These are phyloP conservation scores for Lithosia quadra DNA, from an alignment of 2,888 invertebrate genomes.

Conservation along the genomic window DNA sequence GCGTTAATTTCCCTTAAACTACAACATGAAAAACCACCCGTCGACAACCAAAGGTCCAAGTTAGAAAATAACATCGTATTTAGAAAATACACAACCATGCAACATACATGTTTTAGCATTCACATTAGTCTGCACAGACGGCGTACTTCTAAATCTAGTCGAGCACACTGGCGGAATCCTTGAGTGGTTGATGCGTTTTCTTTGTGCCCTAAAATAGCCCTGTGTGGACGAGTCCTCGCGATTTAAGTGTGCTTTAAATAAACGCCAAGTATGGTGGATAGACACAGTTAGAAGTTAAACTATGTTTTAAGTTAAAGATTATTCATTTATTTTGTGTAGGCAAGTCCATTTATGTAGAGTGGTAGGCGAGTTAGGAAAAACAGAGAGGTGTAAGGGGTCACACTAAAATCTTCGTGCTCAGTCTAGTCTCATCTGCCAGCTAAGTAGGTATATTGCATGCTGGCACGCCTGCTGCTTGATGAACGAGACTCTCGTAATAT, in stretches of 20 bases:
- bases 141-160: conserved; percentile 44
- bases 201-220: conserved; percentile 51
- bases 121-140: conserved; percentile 4
- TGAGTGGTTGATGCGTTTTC: conserved; percentile 48
- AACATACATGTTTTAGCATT: conserved; percentile 39
- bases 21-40: too few relatives aligned
- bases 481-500: too few relatives aligned
- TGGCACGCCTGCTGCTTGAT: too few relatives aligned
- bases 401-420: too few relatives aligned
- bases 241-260: conserved; percentile 40
- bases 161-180: conserved; percentile 41
- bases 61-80: neutral
- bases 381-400: too few relatives aligned
- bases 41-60: too few relatives aligned
- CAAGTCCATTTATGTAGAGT: too few relatives aligned
- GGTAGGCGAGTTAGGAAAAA: too few relatives aligned
- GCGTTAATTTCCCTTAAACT: too few relatives aligned
- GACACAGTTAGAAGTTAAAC: neutral
- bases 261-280: conserved; percentile 19
- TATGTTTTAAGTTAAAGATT: neutral
- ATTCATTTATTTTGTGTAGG: neutral
- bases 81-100: conserved; percentile 20
- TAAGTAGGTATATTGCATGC: too few relatives aligned
- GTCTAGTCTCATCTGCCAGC: too few relatives aligned
- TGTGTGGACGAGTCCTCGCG: conserved; percentile 26